Base-by-base conservation (phyloP, 1,140 invertebrate species). In the Drosophila suzukii region DNA sequence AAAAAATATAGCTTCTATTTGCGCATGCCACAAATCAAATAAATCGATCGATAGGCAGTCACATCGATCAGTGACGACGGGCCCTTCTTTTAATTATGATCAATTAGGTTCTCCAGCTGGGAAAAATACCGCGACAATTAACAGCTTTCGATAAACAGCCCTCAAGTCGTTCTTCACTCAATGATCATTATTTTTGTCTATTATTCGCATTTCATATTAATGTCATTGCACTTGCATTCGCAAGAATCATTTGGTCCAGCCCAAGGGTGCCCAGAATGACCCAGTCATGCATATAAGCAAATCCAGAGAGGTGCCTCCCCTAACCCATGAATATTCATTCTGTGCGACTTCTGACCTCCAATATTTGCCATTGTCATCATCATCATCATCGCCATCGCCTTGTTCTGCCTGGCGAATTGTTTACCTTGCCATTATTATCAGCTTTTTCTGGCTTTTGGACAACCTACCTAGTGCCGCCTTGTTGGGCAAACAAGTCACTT, bases 351-450 rank as follows among this genome's bases (percentile, higher is more conserved):
- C 76, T 88, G 76, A 70, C 82, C 82, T 88, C 83, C 82, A 85
- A 85, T 82, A 78, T 78, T 75, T 88, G 83, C 57, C 65, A 68
- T 51, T 71, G 78, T 81, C 61, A 47, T 55, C 15, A 41, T 50
- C 58, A 55, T 47, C 47, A 36, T 36, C 46, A 32, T 66, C 17
- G 38, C 46, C 63, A 51, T 73, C 61, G 59, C 56, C 75, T 80
- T 73, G 83, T 74, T 81, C 68, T 66, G 56, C 47, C 68, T 50
- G 6, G 55, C 54, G 38, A 65, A 44, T 44, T 81, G 56, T 78
- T 75, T 68, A 53, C 80, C 62, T 89, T 84, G 84, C 84, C 84
- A 89, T 81, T 84, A 89, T 81, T 89, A 89, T 78, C 39, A 78
- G 71, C 66, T 58, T 61, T 73, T 66, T 61, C 17, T 58, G 49